A percentile compares a stretch with the other conserved stretches of the same genome.
phyloP scores from a whole-genome alignment of 2,888 invertebrate species.

The Tethea ocularis region DNA sequence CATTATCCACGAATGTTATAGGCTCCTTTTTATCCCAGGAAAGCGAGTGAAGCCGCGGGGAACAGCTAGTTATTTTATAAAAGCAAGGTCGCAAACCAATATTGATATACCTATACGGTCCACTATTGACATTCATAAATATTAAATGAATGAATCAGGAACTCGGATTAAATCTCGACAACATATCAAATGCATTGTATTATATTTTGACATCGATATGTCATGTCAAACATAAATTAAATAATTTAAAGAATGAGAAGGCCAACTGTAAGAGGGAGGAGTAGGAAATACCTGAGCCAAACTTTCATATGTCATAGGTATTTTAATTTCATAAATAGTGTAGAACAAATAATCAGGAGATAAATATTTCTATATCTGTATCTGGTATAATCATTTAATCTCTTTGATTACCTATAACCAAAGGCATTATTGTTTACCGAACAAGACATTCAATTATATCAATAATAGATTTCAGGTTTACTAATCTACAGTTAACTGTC shows the following conservation, averaged over 20 bases:
- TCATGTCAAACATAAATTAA: slow-evolving; percentile 16
- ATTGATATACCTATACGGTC: neutral
- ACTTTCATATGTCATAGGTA: too few relatives aligned
- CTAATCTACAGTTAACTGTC: slow-evolving; percentile 29
- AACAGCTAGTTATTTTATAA: too few relatives aligned
- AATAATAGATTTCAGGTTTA: neutral
- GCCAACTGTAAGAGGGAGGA: neutral
- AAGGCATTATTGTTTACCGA: neutral
- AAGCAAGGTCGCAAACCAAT: neutral
- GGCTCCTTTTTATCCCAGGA: too few relatives aligned
- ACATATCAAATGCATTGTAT: slow-evolving; percentile 17
- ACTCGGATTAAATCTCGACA: slow-evolving; percentile 7
- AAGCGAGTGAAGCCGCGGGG: too few relatives aligned
- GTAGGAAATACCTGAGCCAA: slow-evolving; percentile 9
- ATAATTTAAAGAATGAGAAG: slow-evolving; percentile 29
- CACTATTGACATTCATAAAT: slow-evolving; percentile 23
- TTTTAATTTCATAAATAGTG: too few relatives aligned
- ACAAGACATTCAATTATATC: neutral
- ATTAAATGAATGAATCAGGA: slow-evolving; percentile 26
- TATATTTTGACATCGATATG: slow-evolving; percentile 19
- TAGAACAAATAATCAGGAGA: neutral
- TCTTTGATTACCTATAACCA: too few relatives aligned
- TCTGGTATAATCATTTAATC: too few relatives aligned
- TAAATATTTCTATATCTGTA: too few relatives aligned
- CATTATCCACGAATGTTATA: too few relatives aligned